Conservation (phyloP, 1,140 invertebrate species). For the Drosophila athabasca region DNA sequence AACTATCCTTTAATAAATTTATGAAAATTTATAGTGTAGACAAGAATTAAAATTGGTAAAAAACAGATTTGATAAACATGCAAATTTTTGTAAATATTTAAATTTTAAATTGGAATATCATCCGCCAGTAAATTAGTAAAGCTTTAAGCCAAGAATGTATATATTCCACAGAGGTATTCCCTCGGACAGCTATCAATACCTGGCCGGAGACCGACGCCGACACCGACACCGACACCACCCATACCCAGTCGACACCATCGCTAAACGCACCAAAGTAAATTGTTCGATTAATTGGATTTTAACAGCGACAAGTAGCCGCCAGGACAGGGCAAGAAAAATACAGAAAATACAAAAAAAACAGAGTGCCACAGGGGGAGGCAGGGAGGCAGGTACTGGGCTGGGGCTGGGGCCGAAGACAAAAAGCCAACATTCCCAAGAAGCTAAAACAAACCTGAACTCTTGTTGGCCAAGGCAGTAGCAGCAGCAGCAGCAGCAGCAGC, state of each 20-base stretch:
- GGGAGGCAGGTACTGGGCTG: too few relatives aligned
- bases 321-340: conserved; percentile 47
- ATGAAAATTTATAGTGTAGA: not conserved
- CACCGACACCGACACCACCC: conserved; percentile 9
- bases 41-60: not conserved
- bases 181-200: conserved; percentile 42
- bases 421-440: conserved; percentile 43
- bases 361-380: conserved; percentile 3
- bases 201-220: conserved; percentile 2
- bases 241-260: conserved; percentile 62
- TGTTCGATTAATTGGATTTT: conserved; percentile 84
- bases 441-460: too few relatives aligned
- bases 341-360: conserved; percentile 47
- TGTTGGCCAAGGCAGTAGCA: conserved; percentile 2
- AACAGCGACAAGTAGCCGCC: conserved; percentile 81
- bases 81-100: conserved; percentile 4
- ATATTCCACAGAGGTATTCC: not conserved
- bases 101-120: too few relatives aligned
- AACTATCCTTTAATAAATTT: not conserved
- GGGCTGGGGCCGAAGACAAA: not conserved
- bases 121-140: too few relatives aligned
- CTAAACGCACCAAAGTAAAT: conserved; percentile 83
- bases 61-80: not conserved
- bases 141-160: too few relatives aligned
- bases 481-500: conserved; percentile 28